Evolutionary conservation across 2,113 vertebrate genomes (phyloP).

Genomic region (Riparia riparia): DNA sequence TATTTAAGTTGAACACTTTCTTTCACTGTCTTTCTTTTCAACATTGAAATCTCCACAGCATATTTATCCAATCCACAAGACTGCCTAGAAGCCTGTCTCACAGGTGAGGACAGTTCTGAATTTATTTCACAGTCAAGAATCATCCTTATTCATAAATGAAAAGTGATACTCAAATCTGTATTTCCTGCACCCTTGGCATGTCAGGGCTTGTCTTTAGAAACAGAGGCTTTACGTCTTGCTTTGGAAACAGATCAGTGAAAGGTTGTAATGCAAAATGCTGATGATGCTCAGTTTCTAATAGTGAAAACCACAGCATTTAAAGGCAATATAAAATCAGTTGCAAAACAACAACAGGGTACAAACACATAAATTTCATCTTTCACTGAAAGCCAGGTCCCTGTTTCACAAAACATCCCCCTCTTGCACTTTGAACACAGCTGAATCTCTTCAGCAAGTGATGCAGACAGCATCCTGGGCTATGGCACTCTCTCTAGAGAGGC

Average conservation of each 20-base stretch:
- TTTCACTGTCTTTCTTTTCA: neutral
- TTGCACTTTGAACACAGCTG: neutral
- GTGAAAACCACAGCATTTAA: neutral
- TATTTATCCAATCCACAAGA: neutral
- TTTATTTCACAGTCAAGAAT: neutral
- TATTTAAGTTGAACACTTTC: neutral
- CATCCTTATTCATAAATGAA: neutral
- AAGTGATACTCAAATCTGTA: neutral
- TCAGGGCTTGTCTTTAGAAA: neutral
- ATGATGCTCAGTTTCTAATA: neutral
- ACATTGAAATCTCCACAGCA: neutral
- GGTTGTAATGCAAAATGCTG: accelerated
- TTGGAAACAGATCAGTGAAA: neutral
- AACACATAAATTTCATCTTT: neutral
- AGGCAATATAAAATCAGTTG: neutral
- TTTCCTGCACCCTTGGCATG: neutral
- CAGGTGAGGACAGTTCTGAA: neutral
- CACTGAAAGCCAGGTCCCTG: neutral
- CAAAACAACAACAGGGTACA: neutral
- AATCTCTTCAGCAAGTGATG: neutral
- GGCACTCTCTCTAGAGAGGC: neutral
- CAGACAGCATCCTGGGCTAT: neutral
- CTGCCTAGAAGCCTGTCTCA: neutral
- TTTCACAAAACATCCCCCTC: neutral
- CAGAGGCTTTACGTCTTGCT: neutral